Conservation (phyloP, 2,113 vertebrate species). For the Malaclemys terrapin region DNA sequence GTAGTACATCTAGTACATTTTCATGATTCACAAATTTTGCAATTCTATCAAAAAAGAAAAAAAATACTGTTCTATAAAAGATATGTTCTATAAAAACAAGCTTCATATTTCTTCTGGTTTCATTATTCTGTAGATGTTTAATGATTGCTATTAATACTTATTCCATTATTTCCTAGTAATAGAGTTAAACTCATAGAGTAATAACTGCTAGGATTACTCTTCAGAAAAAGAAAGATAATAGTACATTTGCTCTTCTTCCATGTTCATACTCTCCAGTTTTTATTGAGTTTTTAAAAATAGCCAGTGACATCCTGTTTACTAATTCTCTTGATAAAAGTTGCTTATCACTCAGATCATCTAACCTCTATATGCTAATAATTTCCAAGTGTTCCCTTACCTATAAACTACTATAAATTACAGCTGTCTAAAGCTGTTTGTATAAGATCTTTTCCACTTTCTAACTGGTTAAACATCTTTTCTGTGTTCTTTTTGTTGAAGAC, state of each 20-base stretch:
- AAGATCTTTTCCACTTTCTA: background rate
- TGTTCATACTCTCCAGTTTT: background rate
- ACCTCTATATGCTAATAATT: background rate
- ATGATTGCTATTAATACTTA: background rate
- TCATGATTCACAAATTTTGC: fast-evolving
- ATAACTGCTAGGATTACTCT: background rate
- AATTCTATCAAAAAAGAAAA: background rate
- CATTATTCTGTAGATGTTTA: background rate
- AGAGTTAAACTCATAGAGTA: background rate
- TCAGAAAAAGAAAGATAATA: background rate
- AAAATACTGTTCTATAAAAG: background rate
- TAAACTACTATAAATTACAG: background rate
- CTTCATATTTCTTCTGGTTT: background rate
- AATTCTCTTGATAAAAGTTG: background rate
- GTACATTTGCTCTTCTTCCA: background rate
- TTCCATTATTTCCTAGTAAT: background rate
- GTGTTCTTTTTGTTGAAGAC: background rate
- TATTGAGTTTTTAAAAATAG: background rate
- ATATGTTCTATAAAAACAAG: background rate
- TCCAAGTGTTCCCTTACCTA: background rate
- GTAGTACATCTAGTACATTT: background rate
- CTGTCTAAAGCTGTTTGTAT: background rate
- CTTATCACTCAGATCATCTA: fast-evolving
- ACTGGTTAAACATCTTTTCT: background rate
- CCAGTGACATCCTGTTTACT: background rate